phyloP scores from a whole-genome alignment of 2,888 invertebrate species.

The Busseola fusca region DNA sequence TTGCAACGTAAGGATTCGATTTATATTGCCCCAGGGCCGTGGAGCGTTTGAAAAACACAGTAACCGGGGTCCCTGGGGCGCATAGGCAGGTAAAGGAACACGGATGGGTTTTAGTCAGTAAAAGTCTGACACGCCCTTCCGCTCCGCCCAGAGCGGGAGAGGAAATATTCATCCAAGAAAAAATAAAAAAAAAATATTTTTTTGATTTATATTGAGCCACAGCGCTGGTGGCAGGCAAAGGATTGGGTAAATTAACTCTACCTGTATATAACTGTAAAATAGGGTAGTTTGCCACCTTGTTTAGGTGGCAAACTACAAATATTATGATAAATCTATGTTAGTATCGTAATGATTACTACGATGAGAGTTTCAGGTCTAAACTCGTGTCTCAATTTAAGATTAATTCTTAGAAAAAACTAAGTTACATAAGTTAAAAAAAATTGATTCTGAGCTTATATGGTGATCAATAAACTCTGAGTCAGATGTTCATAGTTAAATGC shows the following conservation, averaged over 20 bases:
- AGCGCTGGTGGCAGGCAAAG: not conserved
- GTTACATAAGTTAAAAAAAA: not conserved
- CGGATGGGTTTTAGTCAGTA: too few species aligned
- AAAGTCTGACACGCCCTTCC: too few species aligned
- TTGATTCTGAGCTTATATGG: not conserved
- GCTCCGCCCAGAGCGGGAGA: too few species aligned
- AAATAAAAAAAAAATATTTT: too few species aligned
- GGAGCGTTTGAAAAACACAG: too few species aligned
- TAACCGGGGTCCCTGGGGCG: too few species aligned
- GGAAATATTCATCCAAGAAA: too few species aligned
- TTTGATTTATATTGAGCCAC: conserved; percentile 38
- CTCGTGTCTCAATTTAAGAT: not conserved
- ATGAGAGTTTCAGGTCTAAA: not conserved
- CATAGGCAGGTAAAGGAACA: too few species aligned
- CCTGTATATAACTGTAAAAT: not conserved
- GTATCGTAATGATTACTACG: not conserved
- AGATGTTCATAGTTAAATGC: conserved; percentile 27
- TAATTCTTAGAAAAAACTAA: not conserved
- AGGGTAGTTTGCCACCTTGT: not conserved
- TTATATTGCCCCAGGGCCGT: too few species aligned
- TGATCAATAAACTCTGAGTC: conserved; percentile 10
- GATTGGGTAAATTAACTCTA: not conserved
- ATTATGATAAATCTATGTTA: not conserved
- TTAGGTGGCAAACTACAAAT: not conserved
- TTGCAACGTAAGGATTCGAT: conserved; percentile 47